Percentiles rank a stretch among this genome's conserved stretches.
Conservation (phyloP, 2,113 vertebrate genomes). For the Caretta caretta region DNA sequence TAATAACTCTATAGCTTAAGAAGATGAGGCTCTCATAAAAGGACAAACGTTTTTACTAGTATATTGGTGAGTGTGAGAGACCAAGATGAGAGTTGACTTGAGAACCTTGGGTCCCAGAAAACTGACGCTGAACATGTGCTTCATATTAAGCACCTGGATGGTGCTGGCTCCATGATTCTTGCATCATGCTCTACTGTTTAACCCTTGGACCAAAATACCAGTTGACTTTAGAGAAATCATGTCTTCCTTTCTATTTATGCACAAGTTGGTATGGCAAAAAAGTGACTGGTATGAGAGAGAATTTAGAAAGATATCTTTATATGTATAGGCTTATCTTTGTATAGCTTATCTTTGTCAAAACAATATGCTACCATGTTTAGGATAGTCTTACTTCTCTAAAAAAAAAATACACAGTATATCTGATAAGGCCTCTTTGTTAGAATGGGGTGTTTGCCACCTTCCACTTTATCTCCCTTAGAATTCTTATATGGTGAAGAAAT, state of each 20-base stretch:
- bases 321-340: not conserved
- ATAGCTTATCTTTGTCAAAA: not conserved
- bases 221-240: not conserved
- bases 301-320: too few species aligned
- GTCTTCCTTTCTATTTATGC: not conserved
- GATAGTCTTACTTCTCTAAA: not conserved
- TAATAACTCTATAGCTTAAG: not conserved
- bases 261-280: not conserved
- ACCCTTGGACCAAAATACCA: not conserved
- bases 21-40: not conserved
- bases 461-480: not conserved
- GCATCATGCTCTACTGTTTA: not conserved
- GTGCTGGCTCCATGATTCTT: not conserved
- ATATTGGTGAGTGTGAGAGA: not conserved
- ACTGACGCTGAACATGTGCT: not conserved
- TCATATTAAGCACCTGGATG: not conserved
- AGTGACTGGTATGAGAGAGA: not conserved
- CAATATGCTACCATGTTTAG: too few species aligned
- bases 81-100: not conserved
- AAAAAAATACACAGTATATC: not conserved
- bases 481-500: not conserved
- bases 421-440: not conserved
- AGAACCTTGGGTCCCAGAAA: not conserved
- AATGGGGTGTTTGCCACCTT: not conserved
- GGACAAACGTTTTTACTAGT: not conserved